Conservation (phyloP, 2,113 vertebrate species). For the Campylomormyrus numenius region DNA sequence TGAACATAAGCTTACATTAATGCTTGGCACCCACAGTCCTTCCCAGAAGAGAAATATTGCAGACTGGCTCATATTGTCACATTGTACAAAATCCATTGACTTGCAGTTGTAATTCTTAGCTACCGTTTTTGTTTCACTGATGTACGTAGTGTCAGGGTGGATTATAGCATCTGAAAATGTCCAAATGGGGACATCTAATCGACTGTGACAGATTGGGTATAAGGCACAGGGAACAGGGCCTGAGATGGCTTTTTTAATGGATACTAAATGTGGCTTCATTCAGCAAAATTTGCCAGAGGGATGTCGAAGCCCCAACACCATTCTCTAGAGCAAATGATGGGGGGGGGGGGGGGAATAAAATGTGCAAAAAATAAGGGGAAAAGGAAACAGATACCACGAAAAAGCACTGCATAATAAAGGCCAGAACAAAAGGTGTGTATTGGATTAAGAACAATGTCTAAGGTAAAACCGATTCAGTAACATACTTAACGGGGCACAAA, state of each 20-base stretch:
- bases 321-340: background rate
- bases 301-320: background rate
- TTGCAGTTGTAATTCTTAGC: background rate
- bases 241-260: background rate
- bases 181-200: background rate
- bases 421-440: background rate
- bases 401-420: background rate
- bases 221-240: no score
- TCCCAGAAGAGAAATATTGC: background rate
- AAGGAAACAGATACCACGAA: background rate
- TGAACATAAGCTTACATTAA: background rate
- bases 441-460: background rate
- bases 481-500: no score
- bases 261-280: background rate
- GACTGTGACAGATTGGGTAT: background rate
- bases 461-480: background rate
- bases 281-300: background rate
- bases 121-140: background rate
- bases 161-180: background rate
- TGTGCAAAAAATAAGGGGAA: background rate
- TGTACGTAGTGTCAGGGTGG: background rate
- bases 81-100: background rate
- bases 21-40: background rate
- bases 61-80: background rate
- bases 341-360: background rate